Evolutionary conservation across 2,888 invertebrate species (phyloP).

Genomic region (Camponotus fellah): DNA sequence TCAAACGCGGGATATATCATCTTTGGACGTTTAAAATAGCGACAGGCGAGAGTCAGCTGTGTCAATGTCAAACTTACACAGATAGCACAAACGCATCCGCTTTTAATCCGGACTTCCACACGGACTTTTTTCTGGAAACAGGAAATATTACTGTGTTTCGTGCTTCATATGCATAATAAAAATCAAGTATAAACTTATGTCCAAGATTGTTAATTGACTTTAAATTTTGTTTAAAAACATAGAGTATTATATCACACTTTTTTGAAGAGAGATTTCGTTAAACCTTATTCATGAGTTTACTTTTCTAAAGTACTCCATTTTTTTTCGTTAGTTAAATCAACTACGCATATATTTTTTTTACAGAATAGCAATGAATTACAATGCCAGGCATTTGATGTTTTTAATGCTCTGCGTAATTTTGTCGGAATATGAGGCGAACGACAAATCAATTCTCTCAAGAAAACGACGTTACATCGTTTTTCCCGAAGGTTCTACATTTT

Average conservation of each 20-base stretch:
- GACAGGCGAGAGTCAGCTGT: neutral
- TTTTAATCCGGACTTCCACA: neutral
- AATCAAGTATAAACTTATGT: neutral
- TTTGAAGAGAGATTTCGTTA: neutral
- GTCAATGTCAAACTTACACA: conserved; percentile 5
- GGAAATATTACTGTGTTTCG: neutral
- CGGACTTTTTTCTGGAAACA: neutral
- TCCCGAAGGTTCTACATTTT: conserved; percentile 91
- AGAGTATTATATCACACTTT: neutral
- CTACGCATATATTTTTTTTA: conserved; percentile 22
- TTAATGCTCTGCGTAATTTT: conserved; percentile 60
- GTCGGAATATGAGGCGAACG: conserved; percentile 62
- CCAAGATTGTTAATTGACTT: neutral
- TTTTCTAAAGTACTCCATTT: neutral
- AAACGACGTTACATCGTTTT: conserved; percentile 90
- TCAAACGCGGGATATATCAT: conserved; percentile 36
- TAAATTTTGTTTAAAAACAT: neutral
- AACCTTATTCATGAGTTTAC: neutral
- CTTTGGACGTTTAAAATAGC: conserved; percentile 9
- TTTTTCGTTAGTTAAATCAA: neutral
- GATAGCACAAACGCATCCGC: neutral
- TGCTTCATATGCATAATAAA: neutral
- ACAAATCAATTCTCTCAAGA: conserved; percentile 86
- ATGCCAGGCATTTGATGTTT: conserved; percentile 51
- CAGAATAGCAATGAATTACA: conserved; percentile 65